Percentiles rank a stretch among this genome's conserved stretches.
phyloP scores from a whole-genome alignment of 2,888 invertebrate species.

The Hirtodrosophila histrioides region DNA sequence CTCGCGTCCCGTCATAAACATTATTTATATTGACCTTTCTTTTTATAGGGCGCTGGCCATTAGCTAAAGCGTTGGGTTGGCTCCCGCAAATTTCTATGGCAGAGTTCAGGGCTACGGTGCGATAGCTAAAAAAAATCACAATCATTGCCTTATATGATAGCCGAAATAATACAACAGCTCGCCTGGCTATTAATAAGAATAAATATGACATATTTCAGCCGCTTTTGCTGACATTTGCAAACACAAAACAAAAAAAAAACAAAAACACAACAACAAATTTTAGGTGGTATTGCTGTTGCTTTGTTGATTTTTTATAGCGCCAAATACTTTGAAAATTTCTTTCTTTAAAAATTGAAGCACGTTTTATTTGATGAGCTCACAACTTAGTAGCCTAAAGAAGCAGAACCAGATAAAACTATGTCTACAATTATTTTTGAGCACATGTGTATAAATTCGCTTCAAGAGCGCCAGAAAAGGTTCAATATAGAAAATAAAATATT shows the following conservation, averaged over 20 bases:
- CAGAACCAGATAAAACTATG: slow-evolving; percentile 11
- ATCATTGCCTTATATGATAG: slow-evolving; percentile 35
- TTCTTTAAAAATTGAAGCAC: slow-evolving; percentile 42
- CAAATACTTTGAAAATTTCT: slow-evolving; percentile 4
- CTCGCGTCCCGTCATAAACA: slow-evolving; percentile 46
- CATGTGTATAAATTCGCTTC: too few species aligned
- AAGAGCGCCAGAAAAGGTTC: too few species aligned
- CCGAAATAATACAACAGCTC: slow-evolving; percentile 30
- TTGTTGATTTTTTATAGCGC: slow-evolving; percentile 7
- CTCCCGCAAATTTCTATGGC: slow-evolving; percentile 22
- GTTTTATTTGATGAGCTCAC: slow-evolving; percentile 36
- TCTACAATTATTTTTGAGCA: not conserved
- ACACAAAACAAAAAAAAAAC: slow-evolving; percentile 18
- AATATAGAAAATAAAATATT: slow-evolving; percentile 1
- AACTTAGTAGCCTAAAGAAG: slow-evolving; percentile 1
- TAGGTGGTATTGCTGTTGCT: not conserved
- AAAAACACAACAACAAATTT: too few species aligned
- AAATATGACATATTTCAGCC: slow-evolving; percentile 54
- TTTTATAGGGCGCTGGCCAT: slow-evolving; percentile 50
- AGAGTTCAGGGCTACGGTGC: slow-evolving; percentile 58
- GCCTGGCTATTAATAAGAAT: slow-evolving; percentile 59
- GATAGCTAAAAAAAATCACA: slow-evolving; percentile 29
- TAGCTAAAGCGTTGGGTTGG: slow-evolving; percentile 39
- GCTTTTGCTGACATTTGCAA: slow-evolving; percentile 42
- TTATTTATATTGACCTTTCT: slow-evolving; percentile 65